Base-by-base conservation (phyloP, 2,888 invertebrate genomes). In the Pocota personata region DNA sequence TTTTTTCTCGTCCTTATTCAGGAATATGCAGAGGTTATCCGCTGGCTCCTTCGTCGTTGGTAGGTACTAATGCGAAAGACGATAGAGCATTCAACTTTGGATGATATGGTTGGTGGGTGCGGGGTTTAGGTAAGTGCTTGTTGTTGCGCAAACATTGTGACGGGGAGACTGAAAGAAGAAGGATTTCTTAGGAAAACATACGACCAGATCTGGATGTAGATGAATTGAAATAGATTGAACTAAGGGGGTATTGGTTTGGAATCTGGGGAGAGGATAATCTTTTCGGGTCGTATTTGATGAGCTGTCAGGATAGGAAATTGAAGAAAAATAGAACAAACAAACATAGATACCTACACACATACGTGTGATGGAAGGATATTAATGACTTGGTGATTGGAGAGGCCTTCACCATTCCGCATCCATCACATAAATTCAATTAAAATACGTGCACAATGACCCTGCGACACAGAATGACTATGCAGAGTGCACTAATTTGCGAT, bases 81-180 rank as follows among this genome's bases (percentile, higher is more conserved):
- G 80, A 86, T 57, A 80, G 86, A 77, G 86, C 86, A 77, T 86
- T 86, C 86, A 86, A 86, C 86, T 82, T 58, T 72, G 60, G 62
- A 82, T 82, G 67, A 52, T 58, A 67, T 46, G 32, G 32, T 5
- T 24, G 14, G 3, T 24, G 21, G 48, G 16, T 10, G 14, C 10
- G n/a, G 62, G 19, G 46, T 24, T n/a, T 43, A 16, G 43, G 52
- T 10, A 60, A 52, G 66, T 60, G 55, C 40, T 75, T 71, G 82
- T 86, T 86, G 71, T 80, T 86, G 82, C 16, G 55, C 82, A 86
- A 86, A 86, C 72, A 86, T 72, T 82, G 72, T 72, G 82, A 82
- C 76, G 69, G n/a, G n/a, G 43, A 72, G 73, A 58, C 55, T 55
- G 3, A 71, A 72, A 35, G 52, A 72, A 76, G 67, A 72, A 76